These are phyloP conservation scores for Masnerella sp. DNA, from an alignment of 2,888 invertebrate species.

Conservation along the genomic window DNA sequence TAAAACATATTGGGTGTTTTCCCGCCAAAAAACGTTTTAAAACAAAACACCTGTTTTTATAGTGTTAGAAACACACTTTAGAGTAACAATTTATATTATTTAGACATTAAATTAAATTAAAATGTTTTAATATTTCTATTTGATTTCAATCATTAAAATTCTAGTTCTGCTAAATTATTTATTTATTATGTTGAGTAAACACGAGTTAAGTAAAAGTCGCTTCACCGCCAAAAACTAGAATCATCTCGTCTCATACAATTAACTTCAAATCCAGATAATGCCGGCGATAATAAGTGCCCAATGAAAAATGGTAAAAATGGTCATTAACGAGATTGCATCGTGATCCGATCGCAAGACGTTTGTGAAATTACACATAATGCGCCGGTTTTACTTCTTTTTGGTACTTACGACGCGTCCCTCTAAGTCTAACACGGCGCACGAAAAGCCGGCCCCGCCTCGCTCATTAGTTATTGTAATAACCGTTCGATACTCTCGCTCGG, in stretches of 20 bases:
- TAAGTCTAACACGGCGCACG: constrained; percentile 66
- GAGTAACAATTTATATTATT: too few relatives aligned
- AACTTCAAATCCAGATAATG: constrained; percentile 2
- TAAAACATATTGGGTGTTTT: too few relatives aligned
- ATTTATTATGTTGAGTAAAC: too few relatives aligned
- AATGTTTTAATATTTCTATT: too few relatives aligned
- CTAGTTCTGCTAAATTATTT: too few relatives aligned
- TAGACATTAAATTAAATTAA: too few relatives aligned
- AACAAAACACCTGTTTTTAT: too few relatives aligned
- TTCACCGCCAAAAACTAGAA: too few relatives aligned
- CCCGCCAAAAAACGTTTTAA: too few relatives aligned
- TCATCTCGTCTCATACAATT: neutral
- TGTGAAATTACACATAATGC: constrained; percentile 28
- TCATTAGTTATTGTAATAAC: constrained; percentile 66
- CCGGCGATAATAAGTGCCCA: neutral
- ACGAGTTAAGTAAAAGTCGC: too few relatives aligned
- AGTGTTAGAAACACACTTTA: too few relatives aligned
- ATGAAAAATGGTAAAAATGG: constrained; percentile 16
- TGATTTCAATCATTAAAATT: too few relatives aligned
- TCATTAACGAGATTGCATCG: constrained; percentile 9
- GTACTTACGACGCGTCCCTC: constrained; percentile 35
- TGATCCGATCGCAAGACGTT: neutral
- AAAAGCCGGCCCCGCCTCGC: constrained; percentile 64
- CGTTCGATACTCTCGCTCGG: constrained; percentile 43
- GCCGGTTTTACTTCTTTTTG: constrained; percentile 19